Evolutionary conservation across 2,113 vertebrate genomes (phyloP).

Genomic region (Lota lota): DNA sequence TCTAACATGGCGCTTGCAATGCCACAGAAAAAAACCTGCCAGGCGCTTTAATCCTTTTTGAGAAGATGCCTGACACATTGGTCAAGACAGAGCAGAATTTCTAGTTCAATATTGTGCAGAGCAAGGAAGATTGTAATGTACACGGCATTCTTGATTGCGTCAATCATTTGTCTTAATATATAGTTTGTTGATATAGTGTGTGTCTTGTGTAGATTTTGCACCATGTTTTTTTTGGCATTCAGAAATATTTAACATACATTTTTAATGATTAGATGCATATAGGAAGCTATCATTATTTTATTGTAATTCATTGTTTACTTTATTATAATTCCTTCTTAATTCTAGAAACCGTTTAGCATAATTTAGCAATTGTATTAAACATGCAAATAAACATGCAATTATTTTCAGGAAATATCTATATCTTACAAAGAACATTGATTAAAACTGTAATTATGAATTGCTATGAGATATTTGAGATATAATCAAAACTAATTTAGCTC

Average conservation of each 20-base stretch:
- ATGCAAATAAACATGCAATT: background rate
- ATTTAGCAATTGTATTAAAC: background rate
- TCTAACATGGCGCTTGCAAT: slow-evolving; percentile 76
- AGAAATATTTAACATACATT: background rate
- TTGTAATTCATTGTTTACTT: background rate
- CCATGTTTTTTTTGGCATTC: background rate
- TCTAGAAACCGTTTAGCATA: background rate
- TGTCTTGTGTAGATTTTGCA: background rate
- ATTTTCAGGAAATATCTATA: background rate
- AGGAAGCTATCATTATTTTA: background rate
- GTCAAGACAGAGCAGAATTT: slow-evolving; percentile 6
- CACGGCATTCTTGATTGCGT: no score
- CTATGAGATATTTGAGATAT: no score
- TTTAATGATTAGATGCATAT: background rate
- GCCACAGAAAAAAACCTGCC: slow-evolving; percentile 55
- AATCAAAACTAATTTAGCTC: slow-evolving; percentile 27
- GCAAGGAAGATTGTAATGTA: no score
- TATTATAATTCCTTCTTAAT: background rate
- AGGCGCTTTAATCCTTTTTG: slow-evolving; percentile 53
- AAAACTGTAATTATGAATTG: background rate
- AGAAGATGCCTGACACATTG: background rate
- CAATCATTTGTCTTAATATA: no score
- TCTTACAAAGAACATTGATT: background rate
- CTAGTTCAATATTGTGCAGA: no score
- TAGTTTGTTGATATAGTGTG: no score